These are phyloP conservation scores for Ophion slaviceki DNA, from an alignment of 2,888 invertebrate species.

Conservation along the genomic window DNA sequence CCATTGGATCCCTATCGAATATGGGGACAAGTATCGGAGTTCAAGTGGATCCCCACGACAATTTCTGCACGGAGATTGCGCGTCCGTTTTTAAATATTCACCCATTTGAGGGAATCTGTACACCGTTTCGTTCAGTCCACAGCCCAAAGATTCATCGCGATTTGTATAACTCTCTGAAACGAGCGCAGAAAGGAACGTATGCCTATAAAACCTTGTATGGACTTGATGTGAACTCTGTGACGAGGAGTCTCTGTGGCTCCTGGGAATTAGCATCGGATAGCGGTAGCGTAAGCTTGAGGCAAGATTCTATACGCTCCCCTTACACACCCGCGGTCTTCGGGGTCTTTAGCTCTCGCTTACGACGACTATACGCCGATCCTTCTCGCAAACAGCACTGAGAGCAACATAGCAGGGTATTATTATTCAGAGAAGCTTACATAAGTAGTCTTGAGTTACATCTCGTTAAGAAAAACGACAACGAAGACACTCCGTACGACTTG, in stretches of 20 bases:
- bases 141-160: neutral
- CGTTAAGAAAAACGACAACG: slow-evolving; percentile 66
- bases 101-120: too few species aligned
- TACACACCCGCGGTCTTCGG: slow-evolving; percentile 9
- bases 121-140: neutral
- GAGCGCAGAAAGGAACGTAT: neutral
- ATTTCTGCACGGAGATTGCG: too few species aligned
- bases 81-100: too few species aligned
- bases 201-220: slow-evolving; percentile 32
- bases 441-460: slow-evolving; percentile 71
- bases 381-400: slow-evolving; percentile 29
- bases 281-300: slow-evolving; percentile 13
- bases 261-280: slow-evolving; percentile 48
- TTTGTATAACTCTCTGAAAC: slow-evolving; percentile 13
- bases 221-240: slow-evolving; percentile 46
- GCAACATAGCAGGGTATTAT: slow-evolving; percentile 56
- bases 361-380: slow-evolving; percentile 42
- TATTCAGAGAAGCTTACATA: slow-evolving; percentile 67
- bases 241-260: slow-evolving; percentile 40
- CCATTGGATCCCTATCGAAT: too few species aligned
- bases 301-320: slow-evolving; percentile 36
- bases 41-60: too few species aligned
- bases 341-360: slow-evolving; percentile 44
- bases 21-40: too few species aligned
- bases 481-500: slow-evolving; percentile 56